Evolutionary conservation across 2,113 vertebrate species (phyloP), one percentile per base, ranked within the genome.

Genomic region (Nothobranchius kuhntae): DNA sequence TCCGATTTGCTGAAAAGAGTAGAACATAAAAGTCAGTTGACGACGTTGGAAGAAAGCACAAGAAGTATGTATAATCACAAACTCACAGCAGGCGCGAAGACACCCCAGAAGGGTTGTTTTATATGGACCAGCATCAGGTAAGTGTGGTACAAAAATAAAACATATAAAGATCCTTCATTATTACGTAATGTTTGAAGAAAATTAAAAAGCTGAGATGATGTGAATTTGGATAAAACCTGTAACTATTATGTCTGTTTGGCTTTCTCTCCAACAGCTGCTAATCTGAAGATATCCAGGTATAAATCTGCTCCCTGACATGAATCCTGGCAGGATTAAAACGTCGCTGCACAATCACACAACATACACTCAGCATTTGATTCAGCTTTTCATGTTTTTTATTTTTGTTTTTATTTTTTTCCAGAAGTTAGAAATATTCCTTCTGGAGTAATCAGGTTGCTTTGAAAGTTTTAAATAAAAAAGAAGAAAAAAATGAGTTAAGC

Each of bases 211-310:
- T 44, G 12, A 60, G 11, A 21, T 53, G 35, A 8, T 42, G 17
- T 21, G 12, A 54, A 56, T 42, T 42, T 42, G 5, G 9, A 3
- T 12, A 26, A 44, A 35, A 7, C 2, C 14, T 77, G 46, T 6
- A 17, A 10, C 17, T 21, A 7, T 7, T 35, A 14, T 17, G 5
- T 8, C 7, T 24, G 30, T 52, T 53, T 38, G 8, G 44, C 3
- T 53, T 53, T 73, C 59, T 61, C 35, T 48, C 38, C 13, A 38
- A 21, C 52, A 46, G 58, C 63, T 73, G 76, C n/a, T 15, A 40
- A 51, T 60, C 40, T 71, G 52, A 47, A 47, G 45, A 36, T 36
- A 53, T 68, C 46, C 50, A 78, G 80, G 59, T 66, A 53, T 59
- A 59, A 66, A 70, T 63, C 38, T 72, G 56, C 68, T 52, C 47